Evolutionary conservation across 1,140 invertebrate genomes (phyloP).

Genomic region (Drosophila watanabei): DNA sequence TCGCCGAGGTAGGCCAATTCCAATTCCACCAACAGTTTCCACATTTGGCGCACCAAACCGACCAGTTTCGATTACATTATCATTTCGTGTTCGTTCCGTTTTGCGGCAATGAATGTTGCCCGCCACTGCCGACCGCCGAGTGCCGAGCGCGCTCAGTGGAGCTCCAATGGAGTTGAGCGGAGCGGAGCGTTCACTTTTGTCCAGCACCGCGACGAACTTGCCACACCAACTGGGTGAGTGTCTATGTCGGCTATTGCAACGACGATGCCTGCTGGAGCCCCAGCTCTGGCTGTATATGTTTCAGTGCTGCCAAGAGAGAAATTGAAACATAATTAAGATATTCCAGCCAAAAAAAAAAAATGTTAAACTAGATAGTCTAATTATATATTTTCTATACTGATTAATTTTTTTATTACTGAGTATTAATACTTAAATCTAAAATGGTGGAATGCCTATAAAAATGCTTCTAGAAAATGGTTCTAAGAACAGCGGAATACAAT

Average conservation of each 20-base stretch:
- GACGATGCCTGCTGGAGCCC: neutral
- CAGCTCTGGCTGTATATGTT: neutral
- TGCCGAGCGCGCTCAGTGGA: slow-evolving; percentile 2
- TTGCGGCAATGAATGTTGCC: slow-evolving; percentile 78
- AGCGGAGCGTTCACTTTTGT: slow-evolving; percentile 71
- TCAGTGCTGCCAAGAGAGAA: neutral
- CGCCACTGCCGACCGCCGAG: slow-evolving; percentile 12
- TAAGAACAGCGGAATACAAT: neutral
- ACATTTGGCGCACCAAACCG: slow-evolving; percentile 64
- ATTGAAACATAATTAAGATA: neutral
- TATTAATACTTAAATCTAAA: neutral
- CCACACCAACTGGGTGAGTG: slow-evolving; percentile 72
- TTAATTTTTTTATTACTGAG: no score
- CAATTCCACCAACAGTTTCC: slow-evolving; percentile 66
- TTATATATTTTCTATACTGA: no score
- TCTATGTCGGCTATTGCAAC: slow-evolving; percentile 66
- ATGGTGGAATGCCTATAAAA: neutral
- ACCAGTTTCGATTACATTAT: slow-evolving; percentile 84
- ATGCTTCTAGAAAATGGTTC: no score
- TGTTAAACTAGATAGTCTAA: no score
- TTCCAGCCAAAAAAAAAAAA: no score
- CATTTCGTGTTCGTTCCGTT: slow-evolving; percentile 75
- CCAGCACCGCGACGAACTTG: slow-evolving; percentile 69
- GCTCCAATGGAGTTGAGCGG: slow-evolving; percentile 8
- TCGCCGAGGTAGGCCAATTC: slow-evolving; percentile 34